These are phyloP conservation scores for Cheilosia soror DNA, from an alignment of 2,888 invertebrate species.

Conservation along the genomic window DNA sequence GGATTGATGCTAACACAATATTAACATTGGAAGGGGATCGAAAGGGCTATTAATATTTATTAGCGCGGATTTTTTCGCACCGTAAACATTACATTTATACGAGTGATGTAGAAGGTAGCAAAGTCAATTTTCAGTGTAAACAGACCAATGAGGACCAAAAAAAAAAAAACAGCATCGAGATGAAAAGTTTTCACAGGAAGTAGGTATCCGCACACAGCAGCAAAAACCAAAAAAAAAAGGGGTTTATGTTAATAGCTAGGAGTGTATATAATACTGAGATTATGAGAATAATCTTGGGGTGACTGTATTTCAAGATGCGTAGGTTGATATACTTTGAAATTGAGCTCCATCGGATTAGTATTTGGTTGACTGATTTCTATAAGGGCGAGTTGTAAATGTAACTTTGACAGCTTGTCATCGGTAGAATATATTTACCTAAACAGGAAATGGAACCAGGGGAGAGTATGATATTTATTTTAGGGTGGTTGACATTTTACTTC, in stretches of 20 bases:
- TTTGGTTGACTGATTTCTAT: conserved; percentile 29
- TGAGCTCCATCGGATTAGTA: conserved; percentile 33
- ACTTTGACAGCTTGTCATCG: too few relatives aligned
- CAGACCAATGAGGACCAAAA: background rate
- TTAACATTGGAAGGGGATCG: conserved; percentile 42
- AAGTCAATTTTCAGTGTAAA: too few relatives aligned
- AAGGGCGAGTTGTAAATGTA: too few relatives aligned
- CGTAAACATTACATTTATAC: background rate
- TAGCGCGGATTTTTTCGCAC: background rate
- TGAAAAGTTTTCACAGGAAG: conserved; percentile 20
- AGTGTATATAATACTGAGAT: conserved; percentile 64
- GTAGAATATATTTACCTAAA: too few relatives aligned
- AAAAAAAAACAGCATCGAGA: conserved; percentile 8
- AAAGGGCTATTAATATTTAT: conserved; percentile 42
- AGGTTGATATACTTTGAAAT: conserved; percentile 42
- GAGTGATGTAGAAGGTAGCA: too few relatives aligned
- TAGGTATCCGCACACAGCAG: background rate
- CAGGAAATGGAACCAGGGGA: too few relatives aligned
- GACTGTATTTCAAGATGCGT: conserved; percentile 39
- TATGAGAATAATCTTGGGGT: conserved; percentile 63
- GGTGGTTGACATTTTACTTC: too few relatives aligned
- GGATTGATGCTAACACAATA: conserved; percentile 58
- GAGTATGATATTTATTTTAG: too few relatives aligned
- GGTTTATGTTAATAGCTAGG: conserved; percentile 58
- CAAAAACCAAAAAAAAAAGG: conserved; percentile 26